Evolutionary conservation across 2,113 vertebrate genomes (phyloP).

Genomic region (Polypterus senegalus): DNA sequence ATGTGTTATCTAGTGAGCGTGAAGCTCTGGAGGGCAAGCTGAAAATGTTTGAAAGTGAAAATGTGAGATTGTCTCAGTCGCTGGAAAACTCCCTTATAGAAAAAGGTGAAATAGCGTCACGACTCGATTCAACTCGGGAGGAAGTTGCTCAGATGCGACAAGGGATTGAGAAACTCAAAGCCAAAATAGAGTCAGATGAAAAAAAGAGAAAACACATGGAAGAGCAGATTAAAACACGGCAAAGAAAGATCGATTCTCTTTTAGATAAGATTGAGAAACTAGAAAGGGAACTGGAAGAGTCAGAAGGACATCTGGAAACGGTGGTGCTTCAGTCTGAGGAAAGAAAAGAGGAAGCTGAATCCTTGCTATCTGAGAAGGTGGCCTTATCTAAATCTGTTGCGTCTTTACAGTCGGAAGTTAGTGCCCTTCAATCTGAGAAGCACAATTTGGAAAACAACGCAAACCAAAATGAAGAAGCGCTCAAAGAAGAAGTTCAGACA

Average conservation of each 20-base stretch:
- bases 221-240: constrained; percentile 58
- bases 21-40: constrained; percentile 54
- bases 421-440: constrained; percentile 46
- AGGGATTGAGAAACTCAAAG: constrained; percentile 75
- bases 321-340: constrained; percentile 60
- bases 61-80: constrained; percentile 44
- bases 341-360: constrained; percentile 60
- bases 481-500: constrained; percentile 19
- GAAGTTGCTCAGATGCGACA: constrained; percentile 60
- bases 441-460: constrained; percentile 41
- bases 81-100: constrained; percentile 62
- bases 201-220: constrained; percentile 49
- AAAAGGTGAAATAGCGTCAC: constrained; percentile 63
- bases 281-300: constrained; percentile 52
- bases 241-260: constrained; percentile 32
- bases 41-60: constrained; percentile 45
- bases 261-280: constrained; percentile 58
- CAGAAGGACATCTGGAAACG: constrained; percentile 55
- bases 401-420: constrained; percentile 30
- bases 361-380: constrained; percentile 38
- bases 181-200: constrained; percentile 77
- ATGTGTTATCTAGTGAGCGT: constrained; percentile 34
- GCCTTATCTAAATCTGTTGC: constrained; percentile 26
- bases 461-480: constrained; percentile 28
- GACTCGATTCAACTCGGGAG: constrained; percentile 65